A percentile compares a stretch with the other conserved stretches of the same genome.
Conservation (phyloP, 2,113 vertebrate genomes). For the Salminus brasiliensis region DNA sequence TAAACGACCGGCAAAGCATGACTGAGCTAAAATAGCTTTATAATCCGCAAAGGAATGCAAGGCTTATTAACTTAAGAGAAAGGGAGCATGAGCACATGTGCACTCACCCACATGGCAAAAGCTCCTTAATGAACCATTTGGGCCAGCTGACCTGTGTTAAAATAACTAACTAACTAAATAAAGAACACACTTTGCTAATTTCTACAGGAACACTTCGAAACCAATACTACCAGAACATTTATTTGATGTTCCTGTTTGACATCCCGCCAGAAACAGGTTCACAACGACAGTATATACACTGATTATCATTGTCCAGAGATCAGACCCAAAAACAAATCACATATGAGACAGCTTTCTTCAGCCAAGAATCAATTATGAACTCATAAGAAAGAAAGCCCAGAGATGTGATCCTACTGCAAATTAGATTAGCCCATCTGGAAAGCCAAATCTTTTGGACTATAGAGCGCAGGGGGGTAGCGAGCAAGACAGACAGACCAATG, state of each 20-base stretch:
- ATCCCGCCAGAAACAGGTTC: background rate
- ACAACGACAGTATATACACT: background rate
- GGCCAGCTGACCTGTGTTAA: background rate
- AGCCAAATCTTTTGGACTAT: constrained; percentile 42
- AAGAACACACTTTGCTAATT: background rate
- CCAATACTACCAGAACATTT: too few species aligned
- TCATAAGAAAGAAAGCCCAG: constrained; percentile 50
- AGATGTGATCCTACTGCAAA: constrained; percentile 58
- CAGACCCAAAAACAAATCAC: constrained; percentile 28
- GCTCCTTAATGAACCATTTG: background rate
- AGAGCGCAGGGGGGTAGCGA: constrained; percentile 14
- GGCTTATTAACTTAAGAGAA: constrained; percentile 38
- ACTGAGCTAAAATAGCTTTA: constrained; percentile 40
- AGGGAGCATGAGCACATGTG: background rate
- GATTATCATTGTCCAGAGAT: background rate
- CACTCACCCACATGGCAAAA: background rate
- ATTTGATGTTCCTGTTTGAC: too few species aligned
- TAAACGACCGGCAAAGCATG: background rate
- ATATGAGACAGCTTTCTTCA: constrained; percentile 50
- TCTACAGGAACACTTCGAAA: background rate
- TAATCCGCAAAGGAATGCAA: constrained; percentile 62
- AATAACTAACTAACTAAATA: background rate
- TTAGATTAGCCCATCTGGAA: constrained; percentile 62
- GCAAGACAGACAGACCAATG: constrained; percentile 45
- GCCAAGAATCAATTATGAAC: constrained; percentile 61